Percentiles rank a stretch among this genome's conserved stretches.
Evolutionary conservation across 2,888 invertebrate species (phyloP).

Genomic region (Cremastobaeus sp.): DNA sequence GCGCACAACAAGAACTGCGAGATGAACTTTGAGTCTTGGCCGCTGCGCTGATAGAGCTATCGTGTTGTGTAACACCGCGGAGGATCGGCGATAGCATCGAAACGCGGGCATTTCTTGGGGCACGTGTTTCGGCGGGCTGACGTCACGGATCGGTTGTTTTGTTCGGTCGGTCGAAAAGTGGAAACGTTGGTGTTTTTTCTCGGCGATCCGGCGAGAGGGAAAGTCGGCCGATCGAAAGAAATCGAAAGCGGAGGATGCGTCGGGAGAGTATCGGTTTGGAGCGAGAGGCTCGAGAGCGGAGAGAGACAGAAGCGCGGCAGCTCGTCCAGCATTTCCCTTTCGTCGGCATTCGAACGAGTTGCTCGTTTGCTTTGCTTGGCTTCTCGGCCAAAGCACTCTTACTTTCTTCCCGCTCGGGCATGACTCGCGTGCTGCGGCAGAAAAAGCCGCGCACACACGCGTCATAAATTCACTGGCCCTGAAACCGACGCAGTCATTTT

Average conservation of each 20-base stretch:
- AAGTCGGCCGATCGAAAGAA: conserved; percentile 54
- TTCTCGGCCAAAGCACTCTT: conserved; percentile 72
- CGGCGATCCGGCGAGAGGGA: conserved; percentile 32
- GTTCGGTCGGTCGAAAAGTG: background rate
- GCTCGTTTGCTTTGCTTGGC: conserved; percentile 68
- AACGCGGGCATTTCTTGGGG: conserved; percentile 14
- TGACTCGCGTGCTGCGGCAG: conserved; percentile 56
- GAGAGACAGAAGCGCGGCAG: conserved; percentile 32
- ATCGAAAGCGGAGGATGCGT: conserved; percentile 52
- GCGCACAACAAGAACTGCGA: background rate
- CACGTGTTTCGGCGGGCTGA: conserved; percentile 10
- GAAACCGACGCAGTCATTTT: conserved; percentile 7
- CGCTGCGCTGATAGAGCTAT: conserved; percentile 15
- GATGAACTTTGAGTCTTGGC: conserved; percentile 17
- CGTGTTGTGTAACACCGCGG: conserved; percentile 19
- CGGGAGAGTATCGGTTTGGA: conserved; percentile 37
- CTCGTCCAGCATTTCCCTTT: conserved; percentile 72
- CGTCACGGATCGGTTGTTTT: conserved; percentile 21
- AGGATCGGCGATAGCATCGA: conserved; percentile 19
- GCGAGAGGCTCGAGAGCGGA: conserved; percentile 19
- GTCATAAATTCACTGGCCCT: conserved; percentile 13
- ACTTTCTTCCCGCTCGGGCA: conserved; percentile 70
- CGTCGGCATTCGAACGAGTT: conserved; percentile 73
- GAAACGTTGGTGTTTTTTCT: background rate
- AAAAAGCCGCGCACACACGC: conserved; percentile 7